Conservation (phyloP, 2,888 invertebrate species). For the Bimastos eiseni region DNA sequence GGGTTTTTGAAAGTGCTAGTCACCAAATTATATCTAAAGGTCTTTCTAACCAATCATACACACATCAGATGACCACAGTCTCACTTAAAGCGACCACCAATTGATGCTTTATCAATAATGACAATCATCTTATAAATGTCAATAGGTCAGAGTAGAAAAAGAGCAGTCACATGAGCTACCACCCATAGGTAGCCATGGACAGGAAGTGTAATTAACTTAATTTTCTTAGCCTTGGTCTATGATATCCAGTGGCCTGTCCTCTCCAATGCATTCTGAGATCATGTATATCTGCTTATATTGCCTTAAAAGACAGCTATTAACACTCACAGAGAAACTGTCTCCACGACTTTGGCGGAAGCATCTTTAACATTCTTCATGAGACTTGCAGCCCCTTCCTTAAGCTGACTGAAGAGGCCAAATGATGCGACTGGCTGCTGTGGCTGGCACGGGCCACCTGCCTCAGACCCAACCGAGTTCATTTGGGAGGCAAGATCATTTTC, state of each 20-base stretch:
- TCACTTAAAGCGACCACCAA: too few relatives aligned
- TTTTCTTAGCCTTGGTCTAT: too few relatives aligned
- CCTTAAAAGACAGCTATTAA: background rate
- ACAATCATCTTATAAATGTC: too few relatives aligned
- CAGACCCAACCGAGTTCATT: background rate
- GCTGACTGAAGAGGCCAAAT: slow-evolving; percentile 69
- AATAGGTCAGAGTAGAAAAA: too few relatives aligned
- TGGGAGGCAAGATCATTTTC: background rate
- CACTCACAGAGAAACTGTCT: slow-evolving; percentile 72
- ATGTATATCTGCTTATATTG: background rate
- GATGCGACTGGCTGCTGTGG: slow-evolving; percentile 16
- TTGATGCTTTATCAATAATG: too few relatives aligned
- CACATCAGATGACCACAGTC: too few relatives aligned
- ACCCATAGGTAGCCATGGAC: too few relatives aligned
- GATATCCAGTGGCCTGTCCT: background rate
- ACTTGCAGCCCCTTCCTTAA: slow-evolving; percentile 89
- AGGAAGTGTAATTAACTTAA: too few relatives aligned
- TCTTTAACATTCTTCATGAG: slow-evolving; percentile 91
- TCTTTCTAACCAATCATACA: too few relatives aligned
- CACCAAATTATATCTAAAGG: too few relatives aligned
- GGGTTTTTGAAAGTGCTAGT: too few relatives aligned
- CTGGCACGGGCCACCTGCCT: background rate
- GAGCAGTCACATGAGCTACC: too few relatives aligned
- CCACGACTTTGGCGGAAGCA: slow-evolving; percentile 93
- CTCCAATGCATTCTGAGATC: background rate